Conservation (phyloP, 2,888 invertebrate species). For the Ceriagrion tenellum region DNA sequence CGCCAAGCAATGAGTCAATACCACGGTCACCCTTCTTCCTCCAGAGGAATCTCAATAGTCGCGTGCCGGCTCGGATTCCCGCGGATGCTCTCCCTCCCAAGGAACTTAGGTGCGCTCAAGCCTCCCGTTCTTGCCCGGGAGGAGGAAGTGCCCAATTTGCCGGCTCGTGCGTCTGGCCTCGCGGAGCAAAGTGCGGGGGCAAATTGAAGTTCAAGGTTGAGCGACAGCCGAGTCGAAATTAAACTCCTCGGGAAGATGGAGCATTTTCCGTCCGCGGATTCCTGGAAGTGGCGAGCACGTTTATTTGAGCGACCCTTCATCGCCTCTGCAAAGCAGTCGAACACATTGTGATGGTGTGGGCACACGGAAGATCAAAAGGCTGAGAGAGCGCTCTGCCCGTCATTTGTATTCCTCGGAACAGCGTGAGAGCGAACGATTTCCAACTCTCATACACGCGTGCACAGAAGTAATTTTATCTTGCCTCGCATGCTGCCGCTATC, state of each 20-base stretch:
- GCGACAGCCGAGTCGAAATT: not conserved
- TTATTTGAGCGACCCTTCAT: not conserved
- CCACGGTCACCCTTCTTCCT: too few species aligned
- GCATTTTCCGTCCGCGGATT: not conserved
- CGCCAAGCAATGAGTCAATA: too few species aligned
- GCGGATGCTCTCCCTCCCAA: too few species aligned
- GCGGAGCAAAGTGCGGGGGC: not conserved
- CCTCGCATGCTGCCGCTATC: too few species aligned
- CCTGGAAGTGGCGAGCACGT: not conserved
- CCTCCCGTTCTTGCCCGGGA: not conserved
- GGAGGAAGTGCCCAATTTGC: slow-evolving; percentile 8
- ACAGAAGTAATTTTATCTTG: too few species aligned
- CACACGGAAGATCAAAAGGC: not conserved
- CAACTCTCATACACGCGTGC: not conserved
- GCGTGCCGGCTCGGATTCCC: too few species aligned
- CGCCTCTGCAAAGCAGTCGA: not conserved
- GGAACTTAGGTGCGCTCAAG: too few species aligned
- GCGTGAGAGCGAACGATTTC: not conserved
- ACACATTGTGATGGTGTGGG: not conserved
- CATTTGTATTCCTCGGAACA: not conserved
- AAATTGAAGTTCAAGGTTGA: not conserved
- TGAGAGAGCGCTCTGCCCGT: not conserved
- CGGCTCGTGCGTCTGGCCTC: not conserved
- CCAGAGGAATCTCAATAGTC: too few species aligned
- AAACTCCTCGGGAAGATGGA: not conserved